These are phyloP conservation scores for Cyphomyrus discorhynchus DNA, from an alignment of 2,113 vertebrate genomes.

Conservation along the genomic window DNA sequence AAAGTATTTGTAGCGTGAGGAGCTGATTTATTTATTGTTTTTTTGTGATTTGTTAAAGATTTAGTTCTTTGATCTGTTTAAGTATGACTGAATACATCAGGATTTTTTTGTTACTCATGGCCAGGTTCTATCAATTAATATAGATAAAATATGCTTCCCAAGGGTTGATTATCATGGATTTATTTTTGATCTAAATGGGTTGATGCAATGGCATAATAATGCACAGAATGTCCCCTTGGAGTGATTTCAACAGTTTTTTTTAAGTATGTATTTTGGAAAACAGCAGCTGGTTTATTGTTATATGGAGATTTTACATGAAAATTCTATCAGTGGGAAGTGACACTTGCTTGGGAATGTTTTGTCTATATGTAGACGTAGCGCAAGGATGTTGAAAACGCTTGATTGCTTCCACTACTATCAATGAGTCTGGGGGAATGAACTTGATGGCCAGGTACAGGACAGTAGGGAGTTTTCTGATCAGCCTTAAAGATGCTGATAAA, in stretches of 20 bases:
- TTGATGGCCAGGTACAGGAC: not conserved
- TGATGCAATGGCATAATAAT: not conserved
- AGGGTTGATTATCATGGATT: not conserved
- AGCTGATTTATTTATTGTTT: not conserved
- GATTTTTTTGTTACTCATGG: not conserved
- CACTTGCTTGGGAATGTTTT: not conserved
- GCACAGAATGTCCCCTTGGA: not conserved
- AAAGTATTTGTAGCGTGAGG: not conserved
- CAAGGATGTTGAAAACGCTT: not conserved
- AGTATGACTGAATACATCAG: not conserved
- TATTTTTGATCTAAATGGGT: not conserved
- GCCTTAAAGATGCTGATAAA: not conserved
- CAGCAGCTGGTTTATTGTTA: not conserved
- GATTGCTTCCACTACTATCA: not conserved
- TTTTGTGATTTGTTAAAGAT: not conserved
- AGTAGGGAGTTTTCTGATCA: not conserved
- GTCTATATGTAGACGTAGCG: not conserved
- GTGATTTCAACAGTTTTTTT: not conserved
- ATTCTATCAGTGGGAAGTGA: not conserved
- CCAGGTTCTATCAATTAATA: not conserved
- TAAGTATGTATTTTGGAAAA: not conserved
- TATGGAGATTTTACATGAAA: not conserved
- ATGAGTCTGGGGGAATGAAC: not conserved
- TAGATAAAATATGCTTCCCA: not conserved
- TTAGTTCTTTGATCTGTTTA: not conserved